These are phyloP conservation scores for Coranthus polyacanthus DNA, from an alignment of 2,797 vertebrate species.

Conservation along the genomic window DNA sequence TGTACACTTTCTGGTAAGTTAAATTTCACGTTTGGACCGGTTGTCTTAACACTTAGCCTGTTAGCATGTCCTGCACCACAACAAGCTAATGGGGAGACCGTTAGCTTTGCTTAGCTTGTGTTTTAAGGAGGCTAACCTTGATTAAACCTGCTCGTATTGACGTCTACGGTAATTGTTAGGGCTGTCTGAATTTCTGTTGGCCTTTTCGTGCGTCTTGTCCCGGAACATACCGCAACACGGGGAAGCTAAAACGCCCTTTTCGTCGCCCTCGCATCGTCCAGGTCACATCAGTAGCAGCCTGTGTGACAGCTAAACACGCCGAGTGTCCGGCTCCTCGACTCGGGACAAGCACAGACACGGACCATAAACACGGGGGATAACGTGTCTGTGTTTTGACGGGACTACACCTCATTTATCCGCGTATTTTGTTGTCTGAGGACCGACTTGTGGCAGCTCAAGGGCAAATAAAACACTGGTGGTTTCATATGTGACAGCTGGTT, in stretches of 20 bases:
- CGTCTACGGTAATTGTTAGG: accelerated
- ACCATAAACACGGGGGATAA: too few relatives aligned
- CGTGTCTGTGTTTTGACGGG: too few relatives aligned
- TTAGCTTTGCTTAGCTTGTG: slow-evolving; percentile 31
- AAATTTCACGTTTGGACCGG: neutral
- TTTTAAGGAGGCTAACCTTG: slow-evolving; percentile 10
- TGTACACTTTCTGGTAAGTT: slow-evolving; percentile 70
- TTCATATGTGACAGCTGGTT: slow-evolving; percentile 9
- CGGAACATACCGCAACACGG: too few relatives aligned
- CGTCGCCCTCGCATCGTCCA: neutral
- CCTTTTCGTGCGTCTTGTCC: accelerated
- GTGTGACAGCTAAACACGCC: slow-evolving; percentile 20
- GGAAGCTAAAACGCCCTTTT: neutral
- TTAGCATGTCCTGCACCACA: slow-evolving; percentile 44
- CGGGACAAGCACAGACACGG: neutral
- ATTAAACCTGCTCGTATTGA: neutral
- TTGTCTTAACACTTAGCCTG: slow-evolving; percentile 38
- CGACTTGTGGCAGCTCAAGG: slow-evolving; percentile 35
- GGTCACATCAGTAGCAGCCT: slow-evolving; percentile 23
- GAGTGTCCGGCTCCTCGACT: slow-evolving; percentile 4
- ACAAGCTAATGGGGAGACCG: slow-evolving; percentile 38
- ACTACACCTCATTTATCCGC: too few relatives aligned
- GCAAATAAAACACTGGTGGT: neutral
- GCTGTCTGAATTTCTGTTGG: accelerated
- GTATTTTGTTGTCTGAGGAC: neutral